These are phyloP conservation scores for Falco peregrinus DNA, from an alignment of 2,797 vertebrate genomes.

Conservation along the genomic window DNA sequence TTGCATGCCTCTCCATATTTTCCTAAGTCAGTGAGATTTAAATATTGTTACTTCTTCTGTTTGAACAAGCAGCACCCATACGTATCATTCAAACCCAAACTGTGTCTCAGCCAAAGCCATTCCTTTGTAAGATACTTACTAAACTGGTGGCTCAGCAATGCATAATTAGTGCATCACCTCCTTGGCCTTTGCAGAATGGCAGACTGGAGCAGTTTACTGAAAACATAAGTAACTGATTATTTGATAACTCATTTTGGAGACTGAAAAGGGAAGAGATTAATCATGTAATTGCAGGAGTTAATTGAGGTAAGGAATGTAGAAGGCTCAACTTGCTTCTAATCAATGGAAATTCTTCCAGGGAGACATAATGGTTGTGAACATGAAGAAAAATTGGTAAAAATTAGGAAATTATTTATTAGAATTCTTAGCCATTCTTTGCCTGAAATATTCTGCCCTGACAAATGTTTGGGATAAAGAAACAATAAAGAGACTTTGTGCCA, in stretches of 20 bases:
- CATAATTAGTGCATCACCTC: neutral
- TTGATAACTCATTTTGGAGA: neutral
- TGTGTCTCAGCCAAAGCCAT: neutral
- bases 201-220: neutral
- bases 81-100: neutral
- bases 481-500: neutral
- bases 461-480: neutral
- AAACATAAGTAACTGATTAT: neutral
- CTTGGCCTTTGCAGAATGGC: neutral
- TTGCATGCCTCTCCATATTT: slow-evolving; percentile 7
- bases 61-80: neutral
- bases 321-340: neutral
- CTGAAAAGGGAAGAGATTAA: neutral
- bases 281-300: neutral
- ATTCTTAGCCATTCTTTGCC: neutral
- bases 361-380: neutral
- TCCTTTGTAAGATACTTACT: neutral
- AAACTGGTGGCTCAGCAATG: neutral
- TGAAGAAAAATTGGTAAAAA: neutral
- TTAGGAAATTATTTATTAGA: neutral
- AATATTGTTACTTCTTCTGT: neutral
- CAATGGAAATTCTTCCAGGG: neutral
- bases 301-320: neutral
- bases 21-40: neutral
- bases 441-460: neutral